Percentiles rank a stretch among this genome's conserved stretches.
Evolutionary conservation across 1,140 invertebrate genomes (phyloP).

Genomic region (Diorhabda sublineata): DNA sequence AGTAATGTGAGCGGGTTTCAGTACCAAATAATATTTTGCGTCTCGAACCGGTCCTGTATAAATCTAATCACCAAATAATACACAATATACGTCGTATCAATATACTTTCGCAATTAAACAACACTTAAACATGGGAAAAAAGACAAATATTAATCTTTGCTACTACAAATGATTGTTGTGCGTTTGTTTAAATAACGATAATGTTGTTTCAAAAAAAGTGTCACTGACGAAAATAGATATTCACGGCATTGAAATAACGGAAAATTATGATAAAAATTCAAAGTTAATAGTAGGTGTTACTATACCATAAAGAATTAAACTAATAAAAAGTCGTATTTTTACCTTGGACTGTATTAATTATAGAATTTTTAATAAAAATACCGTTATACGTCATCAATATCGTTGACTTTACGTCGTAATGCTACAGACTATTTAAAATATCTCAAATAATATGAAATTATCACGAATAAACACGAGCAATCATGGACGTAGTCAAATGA

Average conservation of each 20-base stretch:
- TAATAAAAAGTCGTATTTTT: too few relatives aligned
- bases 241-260: neutral
- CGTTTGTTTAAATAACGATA: neutral
- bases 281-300: neutral
- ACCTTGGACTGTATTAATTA: too few relatives aligned
- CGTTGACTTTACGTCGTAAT: too few relatives aligned
- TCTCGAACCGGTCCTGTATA: neutral
- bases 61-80: constrained; percentile 1
- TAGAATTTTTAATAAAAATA: too few relatives aligned
- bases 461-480: too few relatives aligned
- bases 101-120: neutral
- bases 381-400: too few relatives aligned
- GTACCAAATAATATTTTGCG: neutral
- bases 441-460: too few relatives aligned
- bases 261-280: neutral
- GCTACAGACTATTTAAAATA: too few relatives aligned
- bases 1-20: too few relatives aligned
- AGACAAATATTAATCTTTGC: constrained; percentile 3
- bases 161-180: neutral
- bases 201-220: neutral
- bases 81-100: neutral
- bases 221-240: constrained; percentile 2
- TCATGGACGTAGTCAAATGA: too few relatives aligned
- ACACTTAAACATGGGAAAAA: neutral
- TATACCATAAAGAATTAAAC: too few relatives aligned